These are phyloP conservation scores for Mirza zaza DNA, from an alignment of 2,113 vertebrate species.

Conservation along the genomic window DNA sequence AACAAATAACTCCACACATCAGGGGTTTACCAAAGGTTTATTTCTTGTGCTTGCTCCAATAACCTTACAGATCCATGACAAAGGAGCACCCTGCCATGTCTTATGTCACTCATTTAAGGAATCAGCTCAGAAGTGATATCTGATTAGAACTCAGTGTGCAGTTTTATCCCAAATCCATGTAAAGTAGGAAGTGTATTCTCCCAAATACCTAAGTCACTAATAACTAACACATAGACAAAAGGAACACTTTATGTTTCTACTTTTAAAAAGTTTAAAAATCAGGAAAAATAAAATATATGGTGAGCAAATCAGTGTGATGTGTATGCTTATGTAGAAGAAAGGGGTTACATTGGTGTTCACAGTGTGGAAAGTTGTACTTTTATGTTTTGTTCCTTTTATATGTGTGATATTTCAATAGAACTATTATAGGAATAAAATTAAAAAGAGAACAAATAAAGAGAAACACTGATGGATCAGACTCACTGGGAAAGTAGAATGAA, in stretches of 20 bases:
- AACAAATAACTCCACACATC: not conserved
- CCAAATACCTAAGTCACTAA: not conserved
- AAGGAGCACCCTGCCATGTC: rapidly evolving
- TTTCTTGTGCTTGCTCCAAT: not conserved
- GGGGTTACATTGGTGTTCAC: not conserved
- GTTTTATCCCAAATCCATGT: not conserved
- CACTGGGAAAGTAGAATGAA: not conserved
- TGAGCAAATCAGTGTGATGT: not conserved
- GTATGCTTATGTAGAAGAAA: not conserved
- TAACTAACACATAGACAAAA: not conserved
- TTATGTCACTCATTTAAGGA: not conserved
- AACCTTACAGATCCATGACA: not conserved
- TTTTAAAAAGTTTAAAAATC: not conserved
- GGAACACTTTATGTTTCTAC: not conserved
- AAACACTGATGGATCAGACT: not conserved
- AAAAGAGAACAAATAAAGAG: not conserved
- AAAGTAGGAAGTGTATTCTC: not conserved
- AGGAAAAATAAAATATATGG: not conserved
- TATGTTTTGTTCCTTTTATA: not conserved
- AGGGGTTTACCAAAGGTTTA: not conserved
- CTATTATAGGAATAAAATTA: not conserved
- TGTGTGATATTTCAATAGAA: not conserved
- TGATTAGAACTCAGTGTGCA: not conserved
- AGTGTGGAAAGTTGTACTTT: not conserved
- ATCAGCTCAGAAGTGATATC: not conserved